Conservation (phyloP, 2,888 invertebrate genomes). For the Pollenia labialis region DNA sequence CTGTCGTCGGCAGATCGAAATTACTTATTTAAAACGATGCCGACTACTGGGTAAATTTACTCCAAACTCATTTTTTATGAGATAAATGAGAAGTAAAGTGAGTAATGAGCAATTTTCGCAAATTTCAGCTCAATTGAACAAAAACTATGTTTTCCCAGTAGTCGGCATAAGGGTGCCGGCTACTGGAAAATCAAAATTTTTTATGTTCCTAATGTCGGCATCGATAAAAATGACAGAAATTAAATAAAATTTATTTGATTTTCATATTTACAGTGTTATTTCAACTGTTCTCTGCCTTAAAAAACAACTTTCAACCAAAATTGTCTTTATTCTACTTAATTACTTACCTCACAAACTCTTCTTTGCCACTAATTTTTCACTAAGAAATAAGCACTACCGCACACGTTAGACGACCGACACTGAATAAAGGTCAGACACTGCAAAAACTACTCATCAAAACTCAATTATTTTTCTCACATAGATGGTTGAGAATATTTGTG, state of each 20-base stretch:
- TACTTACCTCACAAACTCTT: slow-evolving; percentile 12
- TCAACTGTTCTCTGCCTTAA: background rate
- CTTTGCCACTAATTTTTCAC: slow-evolving; percentile 19
- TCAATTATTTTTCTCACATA: background rate
- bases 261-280: background rate
- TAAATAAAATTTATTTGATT: background rate
- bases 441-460: background rate
- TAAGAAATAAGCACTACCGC: slow-evolving; percentile 16
- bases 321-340: background rate
- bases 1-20: slow-evolving; percentile 19
- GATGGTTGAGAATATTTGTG: background rate
- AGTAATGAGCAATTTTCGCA: slow-evolving; percentile 5
- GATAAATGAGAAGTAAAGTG: too few relatives aligned
- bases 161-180: slow-evolving; percentile 19
- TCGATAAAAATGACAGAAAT: background rate
- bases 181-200: background rate
- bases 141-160: background rate
- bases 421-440: background rate
- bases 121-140: slow-evolving; percentile 4
- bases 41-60: background rate
- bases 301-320: background rate
- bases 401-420: background rate
- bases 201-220: slow-evolving; percentile 8
- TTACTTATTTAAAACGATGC: background rate
- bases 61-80: slow-evolving; percentile 5